Evolutionary conservation across 1,140 invertebrate genomes (phyloP), one percentile per base, ranked within the genome.

Genomic region (Trachymyrmex cornetzi): DNA sequence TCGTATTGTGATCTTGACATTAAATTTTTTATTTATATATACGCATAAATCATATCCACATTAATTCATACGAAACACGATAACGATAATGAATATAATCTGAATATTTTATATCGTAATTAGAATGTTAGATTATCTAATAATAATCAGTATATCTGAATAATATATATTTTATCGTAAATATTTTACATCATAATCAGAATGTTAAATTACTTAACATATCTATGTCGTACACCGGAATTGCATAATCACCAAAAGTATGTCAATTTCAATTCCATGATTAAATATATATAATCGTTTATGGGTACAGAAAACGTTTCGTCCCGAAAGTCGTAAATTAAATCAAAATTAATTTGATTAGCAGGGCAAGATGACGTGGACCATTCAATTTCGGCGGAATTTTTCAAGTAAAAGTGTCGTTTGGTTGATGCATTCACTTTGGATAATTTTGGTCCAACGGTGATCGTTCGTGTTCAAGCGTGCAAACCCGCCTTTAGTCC

Each of bases 391-490:
- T 30, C 79, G 53, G 24, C 38, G 38, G 38, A 74, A 61, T 69
- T 63, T 44, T n/a, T 4, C 48, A 22, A 44, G 38, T 24, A 82
- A 72, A 61, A 82, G 48, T 44, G 30, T 57, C 77, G 16, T 19
- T 24, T 48, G 11, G 48, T 69, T 48, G 64, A 19, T 19, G 48
- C 14, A 44, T 59, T 55, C 80, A 50, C 38, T 61, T 22, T 61
- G 38, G n/a, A 84, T 61, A 61, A 84, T 84, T 74, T 19, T 61
- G 48, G 74, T 61, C 22, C 69, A 38, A 53, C 38, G 38, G 38
- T n/a, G 66, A 82, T 72, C 53, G 34, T 59, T 34, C 77, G 19
- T 38, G 80, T 22, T 84, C 30, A 72, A 84, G 38, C 69, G 69
- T 59, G 61, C 44, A 74, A 74, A 82, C 27, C 57, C 38, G 38